These are phyloP conservation scores for Grammomys dolichurus DNA, from an alignment of 2,113 vertebrate genomes.

Conservation along the genomic window DNA sequence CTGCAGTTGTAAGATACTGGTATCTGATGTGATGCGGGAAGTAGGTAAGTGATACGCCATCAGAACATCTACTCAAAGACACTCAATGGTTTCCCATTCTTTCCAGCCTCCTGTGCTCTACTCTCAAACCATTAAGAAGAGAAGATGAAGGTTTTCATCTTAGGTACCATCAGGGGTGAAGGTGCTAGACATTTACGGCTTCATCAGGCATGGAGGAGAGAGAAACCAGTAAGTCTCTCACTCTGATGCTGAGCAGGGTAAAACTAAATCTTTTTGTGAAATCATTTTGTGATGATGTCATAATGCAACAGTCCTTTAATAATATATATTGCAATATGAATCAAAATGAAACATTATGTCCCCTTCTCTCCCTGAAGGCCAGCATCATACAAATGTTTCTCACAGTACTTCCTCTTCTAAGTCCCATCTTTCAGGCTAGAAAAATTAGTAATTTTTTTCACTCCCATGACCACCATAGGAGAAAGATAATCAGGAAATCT, in stretches of 20 bases:
- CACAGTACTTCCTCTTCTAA: conserved; percentile 19
- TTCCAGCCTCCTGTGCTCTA: conserved; percentile 10
- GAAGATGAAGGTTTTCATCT: conserved; percentile 4
- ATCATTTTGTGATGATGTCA: conserved; percentile 9
- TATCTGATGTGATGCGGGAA: neutral
- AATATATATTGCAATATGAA: neutral
- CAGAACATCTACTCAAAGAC: conserved; percentile 17
- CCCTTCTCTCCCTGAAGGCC: neutral
- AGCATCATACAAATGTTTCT: conserved; percentile 19
- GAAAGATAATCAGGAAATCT: conserved; percentile 14
- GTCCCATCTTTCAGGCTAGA: conserved; percentile 32
- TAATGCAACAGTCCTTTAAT: conserved; percentile 19
- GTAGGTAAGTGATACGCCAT: neutral
- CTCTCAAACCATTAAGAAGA: neutral
- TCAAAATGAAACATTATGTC: neutral
- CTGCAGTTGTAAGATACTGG: neutral
- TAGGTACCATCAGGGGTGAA: neutral
- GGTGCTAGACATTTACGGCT: neutral
- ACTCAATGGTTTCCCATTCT: neutral
- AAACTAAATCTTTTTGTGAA: conserved; percentile 17
- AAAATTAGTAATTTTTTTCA: neutral
- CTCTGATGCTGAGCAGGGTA: conserved; percentile 32
- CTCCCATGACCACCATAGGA: conserved; percentile 29
- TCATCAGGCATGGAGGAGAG: neutral
- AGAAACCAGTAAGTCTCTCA: conserved; percentile 4